A percentile compares a stretch with the other conserved stretches of the same genome.
Evolutionary conservation across 2,797 vertebrate genomes (phyloP).

Genomic region (Thunnus albacares): DNA sequence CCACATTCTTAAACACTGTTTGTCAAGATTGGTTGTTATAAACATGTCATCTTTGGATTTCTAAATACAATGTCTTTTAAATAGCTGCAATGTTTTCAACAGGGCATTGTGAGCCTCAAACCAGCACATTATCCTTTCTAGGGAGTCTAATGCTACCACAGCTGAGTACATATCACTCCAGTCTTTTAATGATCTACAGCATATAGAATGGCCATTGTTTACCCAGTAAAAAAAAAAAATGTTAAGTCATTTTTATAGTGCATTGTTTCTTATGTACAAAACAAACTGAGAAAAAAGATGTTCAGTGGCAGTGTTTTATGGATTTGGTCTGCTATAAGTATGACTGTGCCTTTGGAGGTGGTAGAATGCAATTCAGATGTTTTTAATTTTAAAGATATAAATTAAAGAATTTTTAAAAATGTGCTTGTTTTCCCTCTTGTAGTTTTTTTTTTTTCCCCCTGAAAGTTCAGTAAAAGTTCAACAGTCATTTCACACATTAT

Average conservation of each 20-base stretch:
- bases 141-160: slow-evolving; percentile 66
- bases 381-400: slow-evolving; percentile 90
- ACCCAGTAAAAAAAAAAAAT: slow-evolving; percentile 65
- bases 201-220: slow-evolving; percentile 78
- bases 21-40: slow-evolving; percentile 56
- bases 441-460: slow-evolving; percentile 1
- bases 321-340: slow-evolving; percentile 87
- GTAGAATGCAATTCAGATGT: slow-evolving; percentile 89
- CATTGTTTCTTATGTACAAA: slow-evolving; percentile 83
- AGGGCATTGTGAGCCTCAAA: slow-evolving; percentile 69
- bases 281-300: slow-evolving; percentile 71
- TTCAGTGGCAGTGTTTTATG: slow-evolving; percentile 86
- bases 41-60: slow-evolving; percentile 53
- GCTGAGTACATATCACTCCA: slow-evolving; percentile 80
- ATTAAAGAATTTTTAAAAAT: slow-evolving; percentile 87
- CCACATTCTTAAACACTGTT: slow-evolving; percentile 72
- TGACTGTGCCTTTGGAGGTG: slow-evolving; percentile 91
- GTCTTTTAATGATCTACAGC: slow-evolving; percentile 71
- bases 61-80: slow-evolving; percentile 51
- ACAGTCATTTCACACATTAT: no score
- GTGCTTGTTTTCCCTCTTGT: slow-evolving; percentile 18
- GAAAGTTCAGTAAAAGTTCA: neutral
- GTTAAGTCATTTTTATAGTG: slow-evolving; percentile 80
- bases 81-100: slow-evolving; percentile 62
- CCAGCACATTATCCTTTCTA: slow-evolving; percentile 81